phyloP scores from a whole-genome alignment of 2,797 vertebrate genomes.

The Chaetophractus vellerosus region DNA sequence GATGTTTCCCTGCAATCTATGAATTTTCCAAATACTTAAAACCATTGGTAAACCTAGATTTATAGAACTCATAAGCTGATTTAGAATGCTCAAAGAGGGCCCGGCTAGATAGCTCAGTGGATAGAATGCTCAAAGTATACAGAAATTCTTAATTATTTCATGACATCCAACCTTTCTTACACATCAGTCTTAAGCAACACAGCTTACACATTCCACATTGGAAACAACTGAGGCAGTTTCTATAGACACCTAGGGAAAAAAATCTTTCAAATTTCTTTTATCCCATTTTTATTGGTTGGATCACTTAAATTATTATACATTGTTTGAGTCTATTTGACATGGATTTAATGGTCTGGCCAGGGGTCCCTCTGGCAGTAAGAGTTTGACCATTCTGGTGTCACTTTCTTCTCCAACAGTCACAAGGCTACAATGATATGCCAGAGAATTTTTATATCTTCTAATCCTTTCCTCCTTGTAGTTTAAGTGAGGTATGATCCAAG shows the following conservation, averaged over 20 bases:
- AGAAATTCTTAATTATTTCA: neutral
- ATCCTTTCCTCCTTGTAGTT: neutral
- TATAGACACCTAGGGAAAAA: neutral
- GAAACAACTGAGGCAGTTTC: neutral
- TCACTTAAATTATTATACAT: neutral
- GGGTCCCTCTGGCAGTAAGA: neutral
- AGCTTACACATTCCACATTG: neutral
- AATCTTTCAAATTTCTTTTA: neutral
- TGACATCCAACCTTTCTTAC: neutral
- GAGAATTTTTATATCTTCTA: neutral
- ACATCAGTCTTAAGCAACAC: neutral
- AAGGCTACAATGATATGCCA: neutral
- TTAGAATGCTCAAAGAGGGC: slow-evolving; percentile 28
- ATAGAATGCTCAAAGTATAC: slow-evolving; percentile 34
- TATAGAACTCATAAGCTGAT: neutral
- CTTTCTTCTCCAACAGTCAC: neutral
- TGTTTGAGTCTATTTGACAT: neutral
- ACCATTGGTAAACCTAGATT: neutral
- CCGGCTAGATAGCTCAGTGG: too few relatives aligned
- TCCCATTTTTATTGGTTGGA: neutral
- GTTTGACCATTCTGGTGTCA: neutral
- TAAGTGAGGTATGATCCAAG: neutral
- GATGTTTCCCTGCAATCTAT: neutral
- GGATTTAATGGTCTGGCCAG: neutral
- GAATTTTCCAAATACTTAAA: slow-evolving; percentile 37